Evolutionary conservation across 2,113 vertebrate species (phyloP).

Genomic region (Lota lota): DNA sequence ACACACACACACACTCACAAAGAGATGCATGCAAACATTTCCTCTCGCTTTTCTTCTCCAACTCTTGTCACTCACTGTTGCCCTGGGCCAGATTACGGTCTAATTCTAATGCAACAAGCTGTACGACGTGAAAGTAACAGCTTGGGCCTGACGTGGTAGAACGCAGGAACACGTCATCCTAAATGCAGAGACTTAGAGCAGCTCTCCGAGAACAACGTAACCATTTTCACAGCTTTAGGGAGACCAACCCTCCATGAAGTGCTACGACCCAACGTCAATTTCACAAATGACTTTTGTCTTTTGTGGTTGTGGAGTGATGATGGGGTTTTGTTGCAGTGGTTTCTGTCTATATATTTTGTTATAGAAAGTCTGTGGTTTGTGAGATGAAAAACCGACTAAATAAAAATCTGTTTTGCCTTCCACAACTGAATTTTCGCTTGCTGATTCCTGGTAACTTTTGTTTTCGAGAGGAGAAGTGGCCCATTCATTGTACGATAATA

Average conservation of each 20-base stretch:
- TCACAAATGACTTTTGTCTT: too few species aligned
- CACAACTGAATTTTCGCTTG: neutral
- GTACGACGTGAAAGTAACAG: constrained; percentile 28
- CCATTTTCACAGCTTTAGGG: neutral
- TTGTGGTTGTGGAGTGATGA: too few species aligned
- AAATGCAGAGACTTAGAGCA: neutral
- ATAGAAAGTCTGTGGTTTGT: too few species aligned
- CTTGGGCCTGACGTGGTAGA: constrained; percentile 4
- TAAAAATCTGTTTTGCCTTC: neutral
- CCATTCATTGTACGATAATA: constrained; percentile 38
- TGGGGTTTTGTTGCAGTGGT: too few species aligned
- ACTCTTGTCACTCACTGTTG: constrained; percentile 17
- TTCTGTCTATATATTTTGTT: too few species aligned
- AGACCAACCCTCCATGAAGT: too few species aligned
- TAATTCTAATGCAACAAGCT: constrained; percentile 10
- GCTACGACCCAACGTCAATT: too few species aligned
- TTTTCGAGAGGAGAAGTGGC: constrained; percentile 32
- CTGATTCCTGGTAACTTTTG: constrained; percentile 25
- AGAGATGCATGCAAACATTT: too few species aligned
- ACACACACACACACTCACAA: too few species aligned
- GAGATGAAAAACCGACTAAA: too few species aligned
- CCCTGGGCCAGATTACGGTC: neutral
- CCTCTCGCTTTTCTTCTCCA: neutral
- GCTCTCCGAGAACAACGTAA: neutral
- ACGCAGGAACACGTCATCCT: neutral